Conservation (phyloP, 2,888 invertebrate species). For the Athrips mouffetella region DNA sequence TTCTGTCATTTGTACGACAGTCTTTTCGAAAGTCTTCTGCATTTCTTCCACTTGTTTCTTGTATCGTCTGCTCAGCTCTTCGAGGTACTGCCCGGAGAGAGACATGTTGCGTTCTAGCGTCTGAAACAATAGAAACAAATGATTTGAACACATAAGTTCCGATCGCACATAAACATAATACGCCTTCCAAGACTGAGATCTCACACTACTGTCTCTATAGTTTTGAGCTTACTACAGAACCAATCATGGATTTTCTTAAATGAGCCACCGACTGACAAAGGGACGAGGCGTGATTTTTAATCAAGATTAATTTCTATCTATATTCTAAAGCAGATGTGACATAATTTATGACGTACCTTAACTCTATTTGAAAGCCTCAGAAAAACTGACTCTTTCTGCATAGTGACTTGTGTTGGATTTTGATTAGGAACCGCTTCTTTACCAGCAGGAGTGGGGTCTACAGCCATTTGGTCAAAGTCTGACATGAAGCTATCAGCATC, state of each 20-base stretch:
- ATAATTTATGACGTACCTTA: slow-evolving; percentile 79
- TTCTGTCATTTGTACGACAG: slow-evolving; percentile 84
- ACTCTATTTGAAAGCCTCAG: slow-evolving; percentile 96
- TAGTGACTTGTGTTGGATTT: slow-evolving; percentile 53
- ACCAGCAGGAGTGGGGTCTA: slow-evolving; percentile 64
- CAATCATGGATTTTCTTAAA: too few species aligned
- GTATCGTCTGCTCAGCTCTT: slow-evolving; percentile 96
- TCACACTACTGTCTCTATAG: too few species aligned
- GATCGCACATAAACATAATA: too few species aligned
- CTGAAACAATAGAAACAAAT: slow-evolving; percentile 64
- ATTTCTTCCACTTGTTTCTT: slow-evolving; percentile 98
- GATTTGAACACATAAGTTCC: too few species aligned
- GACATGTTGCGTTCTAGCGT: slow-evolving; percentile 98
- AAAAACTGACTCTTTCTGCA: slow-evolving; percentile 96
- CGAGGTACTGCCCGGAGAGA: slow-evolving; percentile 96
- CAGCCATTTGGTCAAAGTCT: slow-evolving; percentile 74
- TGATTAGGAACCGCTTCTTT: slow-evolving; percentile 43
- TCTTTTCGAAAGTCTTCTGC: slow-evolving; percentile 90
- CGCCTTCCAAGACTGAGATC: too few species aligned
- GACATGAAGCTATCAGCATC: slow-evolving; percentile 74
- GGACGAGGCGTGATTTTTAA: neutral
- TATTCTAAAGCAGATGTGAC: neutral
- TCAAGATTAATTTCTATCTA: neutral
- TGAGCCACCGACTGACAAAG: too few species aligned
- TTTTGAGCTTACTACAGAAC: too few species aligned